Evolutionary conservation across 92 coral and sea anemone genomes (phyloP), one percentile per base, ranked within the genome.

Genomic region (Parazoanthus darwini): DNA sequence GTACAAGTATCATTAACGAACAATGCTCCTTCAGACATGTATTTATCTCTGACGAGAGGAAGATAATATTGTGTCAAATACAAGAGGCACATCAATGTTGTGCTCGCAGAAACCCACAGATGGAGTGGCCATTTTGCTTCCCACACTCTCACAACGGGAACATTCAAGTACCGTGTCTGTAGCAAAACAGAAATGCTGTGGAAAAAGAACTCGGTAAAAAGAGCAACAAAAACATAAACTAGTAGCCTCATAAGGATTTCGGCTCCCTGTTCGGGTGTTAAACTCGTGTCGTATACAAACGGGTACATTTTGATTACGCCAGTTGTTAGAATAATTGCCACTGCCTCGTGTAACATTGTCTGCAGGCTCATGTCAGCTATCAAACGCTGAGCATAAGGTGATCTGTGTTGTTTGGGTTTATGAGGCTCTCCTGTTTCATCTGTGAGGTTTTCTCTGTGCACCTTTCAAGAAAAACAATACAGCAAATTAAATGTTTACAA

Each of bases 351-450:
- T 22, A 81, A 71, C 86, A 81, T 81, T 22, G 86, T 63, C 51
- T 81, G 86, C 75, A 81, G 86, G 86, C 86, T 81, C 86, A 81
- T 36, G 48, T 81, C 86, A 22, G 86, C 86, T 59, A n/a, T 63
- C 51, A 81, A 66, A 6, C 86, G 86, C 36, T 44, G 74, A 37
- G 23, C 22, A 51, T 6, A 81, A 6, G 73, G 67, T 59, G 73
- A 26, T 22, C 86, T 66, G 86, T 56, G 35, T 58, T 35, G 35
- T 9, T 81, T 59, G 43, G 2, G 50, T 6, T 39, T 16, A 18
- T 38, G 54, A 23, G n/a, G 72, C 18, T 9, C 15, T 81, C 43
- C 74, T 6, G 74, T 38, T n/a, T 38, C 29, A 39, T 18, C 46
- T 23, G 35, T 6, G 8, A 81, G 86, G 1, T 71, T 11, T 36